Percentiles rank a stretch among this genome's conserved stretches.
Conservation (phyloP, 2,797 vertebrate species). For the Malurus splendens region DNA sequence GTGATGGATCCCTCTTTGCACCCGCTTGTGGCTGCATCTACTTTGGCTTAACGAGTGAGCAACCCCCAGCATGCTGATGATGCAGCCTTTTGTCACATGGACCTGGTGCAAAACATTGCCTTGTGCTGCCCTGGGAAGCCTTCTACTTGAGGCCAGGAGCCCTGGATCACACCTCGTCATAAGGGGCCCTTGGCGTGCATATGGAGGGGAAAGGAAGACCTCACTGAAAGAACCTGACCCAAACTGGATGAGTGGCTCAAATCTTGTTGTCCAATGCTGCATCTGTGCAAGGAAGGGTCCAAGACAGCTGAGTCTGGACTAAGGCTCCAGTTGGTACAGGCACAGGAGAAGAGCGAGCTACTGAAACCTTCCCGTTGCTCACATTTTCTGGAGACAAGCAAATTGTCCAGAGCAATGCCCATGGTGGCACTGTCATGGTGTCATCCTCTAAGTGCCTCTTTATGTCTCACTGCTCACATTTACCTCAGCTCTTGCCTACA, state of each 20-base stretch:
- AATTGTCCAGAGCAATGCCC: neutral
- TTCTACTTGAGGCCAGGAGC: neutral
- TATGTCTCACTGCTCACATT: neutral
- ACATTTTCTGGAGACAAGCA: neutral
- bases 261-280: neutral
- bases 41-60: neutral
- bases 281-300: neutral
- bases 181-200: fast-evolving
- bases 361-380: neutral
- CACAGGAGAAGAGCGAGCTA: neutral
- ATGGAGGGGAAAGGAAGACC: neutral
- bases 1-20: neutral
- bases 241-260: neutral
- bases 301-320: neutral
- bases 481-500: neutral
- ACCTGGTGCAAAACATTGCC: neutral
- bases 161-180: fast-evolving
- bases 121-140: neutral
- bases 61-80: neutral
- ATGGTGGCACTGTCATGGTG: neutral
- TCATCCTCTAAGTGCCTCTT: neutral
- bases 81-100: neutral
- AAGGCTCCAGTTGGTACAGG: neutral
- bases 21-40: neutral
- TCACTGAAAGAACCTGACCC: neutral